These are phyloP conservation scores for Darevskia mixta DNA, from an alignment of 2,797 vertebrate species.

Conservation along the genomic window DNA sequence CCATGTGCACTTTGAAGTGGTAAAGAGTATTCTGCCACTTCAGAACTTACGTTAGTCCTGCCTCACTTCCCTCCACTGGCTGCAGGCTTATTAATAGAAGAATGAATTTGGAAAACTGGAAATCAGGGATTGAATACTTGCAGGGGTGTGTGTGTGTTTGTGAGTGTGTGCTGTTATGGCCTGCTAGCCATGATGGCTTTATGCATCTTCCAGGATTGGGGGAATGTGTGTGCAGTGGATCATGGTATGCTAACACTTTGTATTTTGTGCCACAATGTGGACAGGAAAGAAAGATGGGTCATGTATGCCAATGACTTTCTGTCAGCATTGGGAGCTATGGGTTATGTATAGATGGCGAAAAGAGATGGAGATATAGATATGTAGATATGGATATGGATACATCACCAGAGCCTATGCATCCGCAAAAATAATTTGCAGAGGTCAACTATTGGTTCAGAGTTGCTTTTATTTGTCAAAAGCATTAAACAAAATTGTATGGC, in stretches of 20 bases:
- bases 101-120: no score
- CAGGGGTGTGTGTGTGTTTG: no score
- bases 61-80: no score
- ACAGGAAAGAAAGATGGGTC: slow-evolving; percentile 3
- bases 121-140: no score
- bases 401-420: neutral
- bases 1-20: no score
- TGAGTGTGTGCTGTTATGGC: no score
- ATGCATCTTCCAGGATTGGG: no score
- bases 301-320: neutral
- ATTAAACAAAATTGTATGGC: slow-evolving; percentile 9
- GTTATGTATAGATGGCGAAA: neutral
- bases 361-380: neutral
- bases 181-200: no score
- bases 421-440: neutral
- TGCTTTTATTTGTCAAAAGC: neutral
- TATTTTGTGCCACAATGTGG: neutral
- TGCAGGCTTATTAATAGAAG: no score
- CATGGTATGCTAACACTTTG: neutral
- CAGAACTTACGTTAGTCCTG: no score
- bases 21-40: no score
- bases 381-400: neutral
- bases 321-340: neutral
- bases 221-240: neutral
- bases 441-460: neutral